phyloP scores from a whole-genome alignment of 2,797 vertebrate species.

The Gadopsis bispinosus region DNA sequence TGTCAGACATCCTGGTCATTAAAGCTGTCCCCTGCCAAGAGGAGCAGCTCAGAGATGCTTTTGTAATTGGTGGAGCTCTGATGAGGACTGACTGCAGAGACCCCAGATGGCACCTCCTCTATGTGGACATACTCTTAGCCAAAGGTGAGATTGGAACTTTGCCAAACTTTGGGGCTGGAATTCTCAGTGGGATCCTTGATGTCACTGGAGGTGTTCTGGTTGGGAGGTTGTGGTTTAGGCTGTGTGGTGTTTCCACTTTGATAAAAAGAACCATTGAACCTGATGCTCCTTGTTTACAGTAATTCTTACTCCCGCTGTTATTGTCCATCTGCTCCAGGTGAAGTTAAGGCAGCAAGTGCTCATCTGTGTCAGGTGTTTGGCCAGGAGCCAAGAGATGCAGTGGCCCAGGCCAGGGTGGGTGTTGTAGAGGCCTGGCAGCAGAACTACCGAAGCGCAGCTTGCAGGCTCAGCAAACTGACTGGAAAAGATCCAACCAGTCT shows the following conservation, averaged over 20 bases:
- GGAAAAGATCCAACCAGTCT: constrained; percentile 83
- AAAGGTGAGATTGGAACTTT: constrained; percentile 81
- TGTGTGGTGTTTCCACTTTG: constrained; percentile 14
- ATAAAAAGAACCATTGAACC: background rate
- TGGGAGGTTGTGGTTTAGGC: background rate
- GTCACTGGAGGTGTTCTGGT: constrained; percentile 12
- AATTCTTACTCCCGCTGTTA: constrained; percentile 28
- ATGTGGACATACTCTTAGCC: constrained; percentile 86
- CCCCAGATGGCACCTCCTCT: constrained; percentile 86
- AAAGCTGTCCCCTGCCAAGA: constrained; percentile 64
- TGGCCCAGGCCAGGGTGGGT: constrained; percentile 86
- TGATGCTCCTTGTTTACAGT: constrained; percentile 8
- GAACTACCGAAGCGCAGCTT: constrained; percentile 78
- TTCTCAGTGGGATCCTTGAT: background rate
- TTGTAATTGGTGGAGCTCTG: constrained; percentile 82
- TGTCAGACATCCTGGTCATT: constrained; percentile 74
- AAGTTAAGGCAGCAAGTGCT: constrained; percentile 82
- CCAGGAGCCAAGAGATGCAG: constrained; percentile 79
- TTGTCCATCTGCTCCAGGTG: constrained; percentile 79
- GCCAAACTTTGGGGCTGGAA: background rate
- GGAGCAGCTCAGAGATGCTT: constrained; percentile 82
- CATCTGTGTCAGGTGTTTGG: constrained; percentile 87
- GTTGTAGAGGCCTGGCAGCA: constrained; percentile 88
- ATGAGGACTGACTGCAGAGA: constrained; percentile 81
- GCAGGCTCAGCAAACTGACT: constrained; percentile 85